phyloP scores from a whole-genome alignment of 2,888 invertebrate genomes.

The Crocallis elinguaria region DNA sequence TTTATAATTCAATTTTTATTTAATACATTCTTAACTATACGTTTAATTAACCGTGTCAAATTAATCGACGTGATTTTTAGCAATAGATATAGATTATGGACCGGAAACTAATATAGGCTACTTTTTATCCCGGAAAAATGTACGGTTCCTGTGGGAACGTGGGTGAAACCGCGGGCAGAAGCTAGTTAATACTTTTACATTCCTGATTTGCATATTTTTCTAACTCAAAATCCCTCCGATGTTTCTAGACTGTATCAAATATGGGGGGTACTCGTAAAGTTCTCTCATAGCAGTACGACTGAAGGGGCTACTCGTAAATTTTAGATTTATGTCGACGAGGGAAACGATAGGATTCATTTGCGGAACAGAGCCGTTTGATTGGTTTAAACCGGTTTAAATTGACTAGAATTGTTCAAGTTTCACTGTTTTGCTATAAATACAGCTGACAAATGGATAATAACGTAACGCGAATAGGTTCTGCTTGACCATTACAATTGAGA shows the following conservation, averaged over 20 bases:
- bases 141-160: too few relatives aligned
- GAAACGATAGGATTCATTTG: constrained; percentile 26
- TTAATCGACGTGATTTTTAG: too few relatives aligned
- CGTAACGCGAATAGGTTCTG: background rate
- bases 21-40: too few relatives aligned
- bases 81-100: too few relatives aligned
- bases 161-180: too few relatives aligned
- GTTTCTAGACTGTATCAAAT: constrained; percentile 3
- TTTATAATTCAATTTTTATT: too few relatives aligned
- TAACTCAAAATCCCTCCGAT: too few relatives aligned
- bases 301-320: constrained; percentile 29
- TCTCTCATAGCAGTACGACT: constrained; percentile 22
- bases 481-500: background rate
- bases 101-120: too few relatives aligned
- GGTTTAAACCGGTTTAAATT: constrained; percentile 21
- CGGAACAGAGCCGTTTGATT: constrained; percentile 23
- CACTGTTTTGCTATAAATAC: constrained; percentile 17
- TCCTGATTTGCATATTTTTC: too few relatives aligned
- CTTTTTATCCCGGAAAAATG: too few relatives aligned
- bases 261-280: constrained; percentile 21
- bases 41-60: too few relatives aligned
- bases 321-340: constrained; percentile 32
- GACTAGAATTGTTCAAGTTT: constrained; percentile 16
- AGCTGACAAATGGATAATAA: constrained; percentile 10
- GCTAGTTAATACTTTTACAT: too few relatives aligned